A percentile compares a stretch with the other conserved stretches of the same genome.
Evolutionary conservation across 2,113 vertebrate genomes (phyloP).

Genomic region (Pipra filicauda): DNA sequence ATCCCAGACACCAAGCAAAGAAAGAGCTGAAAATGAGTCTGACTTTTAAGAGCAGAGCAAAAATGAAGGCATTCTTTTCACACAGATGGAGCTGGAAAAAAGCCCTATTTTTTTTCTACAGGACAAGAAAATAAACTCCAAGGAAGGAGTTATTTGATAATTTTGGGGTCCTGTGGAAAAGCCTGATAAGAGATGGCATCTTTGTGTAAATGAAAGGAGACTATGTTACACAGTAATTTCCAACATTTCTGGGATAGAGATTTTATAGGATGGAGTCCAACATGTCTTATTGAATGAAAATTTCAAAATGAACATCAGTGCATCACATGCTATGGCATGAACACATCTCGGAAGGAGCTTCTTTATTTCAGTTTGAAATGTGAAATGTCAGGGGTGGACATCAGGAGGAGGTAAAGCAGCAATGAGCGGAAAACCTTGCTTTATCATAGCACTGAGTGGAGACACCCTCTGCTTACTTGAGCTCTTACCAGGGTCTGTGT

Average conservation of each 20-base stretch:
- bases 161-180: neutral
- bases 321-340: fast-evolving
- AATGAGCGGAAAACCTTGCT: neutral
- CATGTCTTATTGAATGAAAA: neutral
- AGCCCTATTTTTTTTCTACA: neutral
- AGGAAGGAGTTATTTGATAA: neutral
- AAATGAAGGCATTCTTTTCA: neutral
- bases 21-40: neutral
- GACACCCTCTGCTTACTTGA: neutral
- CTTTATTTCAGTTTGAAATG: neutral
- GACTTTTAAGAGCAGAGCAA: neutral
- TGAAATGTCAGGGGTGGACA: neutral
- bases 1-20: neutral
- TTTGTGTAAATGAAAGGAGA: neutral
- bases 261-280: neutral
- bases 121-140: neutral
- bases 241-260: neutral
- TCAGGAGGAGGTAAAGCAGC: neutral
- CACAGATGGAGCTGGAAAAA: neutral
- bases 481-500: neutral
- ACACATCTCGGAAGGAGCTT: neutral
- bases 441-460: neutral
- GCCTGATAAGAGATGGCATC: neutral
- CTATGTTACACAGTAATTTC: neutral
- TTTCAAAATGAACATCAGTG: neutral